Conservation (phyloP, 2,797 vertebrate species). For the Halcyon smyrnensis region DNA sequence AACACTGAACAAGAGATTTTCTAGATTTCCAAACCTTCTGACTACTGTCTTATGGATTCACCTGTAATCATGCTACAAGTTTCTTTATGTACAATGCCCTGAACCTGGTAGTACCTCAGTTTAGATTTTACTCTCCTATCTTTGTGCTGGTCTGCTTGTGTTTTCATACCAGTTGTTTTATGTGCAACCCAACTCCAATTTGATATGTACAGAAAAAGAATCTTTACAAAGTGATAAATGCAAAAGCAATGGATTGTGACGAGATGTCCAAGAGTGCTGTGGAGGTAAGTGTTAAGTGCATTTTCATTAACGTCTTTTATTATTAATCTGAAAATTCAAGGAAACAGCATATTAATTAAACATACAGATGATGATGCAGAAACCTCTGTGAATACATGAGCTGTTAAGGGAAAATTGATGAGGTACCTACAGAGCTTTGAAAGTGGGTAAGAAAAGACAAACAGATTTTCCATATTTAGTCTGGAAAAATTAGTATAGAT, state of each 20-base stretch:
- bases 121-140: background rate
- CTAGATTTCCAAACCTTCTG: background rate
- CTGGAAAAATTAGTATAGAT: background rate
- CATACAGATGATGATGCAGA: background rate
- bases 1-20: background rate
- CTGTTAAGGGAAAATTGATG: background rate
- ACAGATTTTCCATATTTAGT: background rate
- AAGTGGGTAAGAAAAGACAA: background rate
- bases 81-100: rapidly evolving
- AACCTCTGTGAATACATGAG: background rate
- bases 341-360: background rate
- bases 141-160: background rate
- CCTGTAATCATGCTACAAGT: background rate
- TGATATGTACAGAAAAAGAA: background rate
- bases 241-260: background rate
- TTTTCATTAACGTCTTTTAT: background rate
- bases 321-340: background rate
- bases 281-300: background rate
- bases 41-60: background rate
- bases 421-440: background rate
- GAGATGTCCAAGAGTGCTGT: background rate
- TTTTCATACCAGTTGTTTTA: background rate
- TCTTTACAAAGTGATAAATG: background rate
- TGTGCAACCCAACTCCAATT: background rate
- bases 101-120: background rate